phyloP scores from a whole-genome alignment of 2,113 vertebrate genomes.

The Circaetus cinerascens region DNA sequence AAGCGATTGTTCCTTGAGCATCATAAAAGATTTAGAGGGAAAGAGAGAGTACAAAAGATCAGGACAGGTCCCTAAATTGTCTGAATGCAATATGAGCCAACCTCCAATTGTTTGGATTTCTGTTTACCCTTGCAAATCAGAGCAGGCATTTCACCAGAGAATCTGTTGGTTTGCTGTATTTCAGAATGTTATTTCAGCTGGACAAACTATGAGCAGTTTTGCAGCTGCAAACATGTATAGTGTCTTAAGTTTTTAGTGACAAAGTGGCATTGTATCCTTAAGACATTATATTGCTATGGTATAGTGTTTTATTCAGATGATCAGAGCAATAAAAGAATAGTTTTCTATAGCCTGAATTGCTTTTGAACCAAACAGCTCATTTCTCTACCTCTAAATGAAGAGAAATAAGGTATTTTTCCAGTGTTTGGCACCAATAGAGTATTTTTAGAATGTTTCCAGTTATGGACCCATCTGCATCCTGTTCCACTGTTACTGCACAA shows the following conservation, averaged over 20 bases:
- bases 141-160: background rate
- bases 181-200: conserved; percentile 12
- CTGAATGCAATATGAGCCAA: background rate
- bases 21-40: background rate
- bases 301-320: background rate
- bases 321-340: background rate
- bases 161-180: background rate
- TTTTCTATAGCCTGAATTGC: background rate
- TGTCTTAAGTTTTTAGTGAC: background rate
- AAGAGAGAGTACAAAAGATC: background rate
- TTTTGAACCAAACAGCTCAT: background rate
- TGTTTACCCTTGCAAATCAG: background rate
- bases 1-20: background rate
- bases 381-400: background rate
- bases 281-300: background rate
- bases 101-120: background rate
- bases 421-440: background rate
- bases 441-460: background rate
- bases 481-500: background rate
- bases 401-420: background rate
- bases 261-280: background rate
- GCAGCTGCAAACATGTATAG: background rate
- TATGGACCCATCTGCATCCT: background rate
- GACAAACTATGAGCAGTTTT: background rate
- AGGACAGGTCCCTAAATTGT: background rate